Base-by-base conservation (phyloP, 2,113 vertebrate species). In the Lepisosteus osseus region DNA sequence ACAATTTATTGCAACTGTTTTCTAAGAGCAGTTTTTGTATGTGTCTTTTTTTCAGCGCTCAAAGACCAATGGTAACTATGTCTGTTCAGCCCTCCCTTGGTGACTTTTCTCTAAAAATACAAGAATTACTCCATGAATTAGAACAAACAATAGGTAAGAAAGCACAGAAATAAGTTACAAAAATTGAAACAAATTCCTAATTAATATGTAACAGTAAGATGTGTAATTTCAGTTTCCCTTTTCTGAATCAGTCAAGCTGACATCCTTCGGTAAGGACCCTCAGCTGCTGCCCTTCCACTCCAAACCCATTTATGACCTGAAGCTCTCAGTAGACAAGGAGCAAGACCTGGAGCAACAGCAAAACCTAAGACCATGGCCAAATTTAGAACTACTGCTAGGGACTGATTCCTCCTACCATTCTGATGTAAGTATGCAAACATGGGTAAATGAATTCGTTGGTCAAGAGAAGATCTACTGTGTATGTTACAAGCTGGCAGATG, bases 121-220 rank as follows among this genome's bases (percentile, higher is more conserved):
- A 88, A 77, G 79, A 83, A 59, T 76, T 89, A 75, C 5, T 89
- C 54, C 15, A 84, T 80, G 75, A 74, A 61, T 76, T 90, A 67
- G 85, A 88, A 82, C 76, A 81, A 54, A 77, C 71, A 65, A 76
- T 90, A 76, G 86, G 90, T 90, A 82, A 77, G 87, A 8, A 54
- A 55, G 11, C 17, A 7, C n/a, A 65, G 51, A 51, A 51, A 51
- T 51, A 51, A 6, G 5, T 51, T 51, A 9, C 9, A 51, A 51
- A 29, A 29, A 29, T 29, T 29, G 47, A 51, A 51, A 9, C 47
- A 51, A 51, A 51, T 51, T 5, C 5, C 47, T 51, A 9, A 9
- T 51, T 6, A 51, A 9, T 51, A 9, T 51, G 5, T 6, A 9
- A 6, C 47, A 51, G 5, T 51, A 51, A 51, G 47, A 51, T 5